Conservation (phyloP, 2,888 invertebrate genomes). For the Pimpla rufipes region DNA sequence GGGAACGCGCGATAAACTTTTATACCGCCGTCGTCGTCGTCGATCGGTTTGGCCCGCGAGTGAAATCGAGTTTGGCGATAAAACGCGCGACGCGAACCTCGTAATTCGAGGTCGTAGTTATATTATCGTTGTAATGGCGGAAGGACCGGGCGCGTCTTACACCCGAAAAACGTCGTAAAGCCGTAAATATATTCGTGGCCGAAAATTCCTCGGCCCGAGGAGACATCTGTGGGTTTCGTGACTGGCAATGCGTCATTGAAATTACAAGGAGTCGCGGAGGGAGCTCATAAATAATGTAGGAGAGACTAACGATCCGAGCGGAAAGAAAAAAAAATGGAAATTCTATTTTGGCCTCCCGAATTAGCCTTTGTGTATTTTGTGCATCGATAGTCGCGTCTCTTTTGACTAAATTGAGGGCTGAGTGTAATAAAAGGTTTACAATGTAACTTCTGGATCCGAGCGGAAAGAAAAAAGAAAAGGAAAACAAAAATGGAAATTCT, state of each 20-base stretch:
- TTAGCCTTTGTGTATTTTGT: constrained; percentile 7
- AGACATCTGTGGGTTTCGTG: constrained; percentile 9
- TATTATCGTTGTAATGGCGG: background rate
- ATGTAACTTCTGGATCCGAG: constrained; percentile 23
- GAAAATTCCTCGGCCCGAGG: background rate
- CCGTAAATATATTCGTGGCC: background rate
- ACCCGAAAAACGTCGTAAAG: constrained; percentile 9
- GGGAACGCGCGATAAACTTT: constrained; percentile 48
- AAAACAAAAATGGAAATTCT: constrained; percentile 20
- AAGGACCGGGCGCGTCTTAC: background rate
- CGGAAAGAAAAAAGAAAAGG: constrained; percentile 1
- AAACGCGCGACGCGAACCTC: background rate
- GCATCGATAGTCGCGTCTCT: background rate
- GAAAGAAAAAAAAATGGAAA: constrained; percentile 10
- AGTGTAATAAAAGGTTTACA: constrained; percentile 18
- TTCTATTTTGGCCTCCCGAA: constrained; percentile 11
- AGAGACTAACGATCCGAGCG: constrained; percentile 4
- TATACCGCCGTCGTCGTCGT: constrained; percentile 24
- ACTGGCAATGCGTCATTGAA: constrained; percentile 39
- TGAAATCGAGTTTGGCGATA: constrained; percentile 27
- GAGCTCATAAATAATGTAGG: constrained; percentile 26
- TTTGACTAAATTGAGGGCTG: background rate
- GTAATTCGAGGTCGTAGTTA: constrained; percentile 3
- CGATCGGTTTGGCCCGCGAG: constrained; percentile 23
- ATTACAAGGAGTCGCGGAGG: too few relatives aligned